Evolutionary conservation across 2,797 vertebrate species (phyloP).

Genomic region (Coilia nasus): DNA sequence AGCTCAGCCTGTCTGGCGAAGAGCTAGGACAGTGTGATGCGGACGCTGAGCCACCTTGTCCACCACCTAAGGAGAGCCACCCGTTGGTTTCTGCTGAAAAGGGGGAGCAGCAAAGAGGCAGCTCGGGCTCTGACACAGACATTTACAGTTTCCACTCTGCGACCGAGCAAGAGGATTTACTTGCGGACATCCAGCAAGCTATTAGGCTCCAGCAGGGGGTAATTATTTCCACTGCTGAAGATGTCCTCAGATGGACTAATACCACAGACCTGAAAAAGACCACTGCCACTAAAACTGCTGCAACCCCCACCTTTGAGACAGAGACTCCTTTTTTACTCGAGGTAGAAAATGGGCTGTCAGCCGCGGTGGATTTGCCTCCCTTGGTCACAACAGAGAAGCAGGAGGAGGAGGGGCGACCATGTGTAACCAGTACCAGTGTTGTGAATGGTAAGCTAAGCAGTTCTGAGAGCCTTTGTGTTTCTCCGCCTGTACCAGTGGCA

Average conservation of each 20-base stretch:
- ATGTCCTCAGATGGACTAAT: constrained; percentile 57
- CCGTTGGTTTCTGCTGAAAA: constrained; percentile 63
- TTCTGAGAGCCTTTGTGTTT: constrained; percentile 66
- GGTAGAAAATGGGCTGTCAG: constrained; percentile 64
- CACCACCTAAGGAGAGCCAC: constrained; percentile 50
- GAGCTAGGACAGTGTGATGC: constrained; percentile 83
- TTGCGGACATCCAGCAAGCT: constrained; percentile 95
- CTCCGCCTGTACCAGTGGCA: constrained; percentile 35
- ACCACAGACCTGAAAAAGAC: constrained; percentile 69
- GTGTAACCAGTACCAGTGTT: background rate
- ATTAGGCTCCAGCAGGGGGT: constrained; percentile 86
- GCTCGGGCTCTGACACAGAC: constrained; percentile 95
- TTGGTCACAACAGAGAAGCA: constrained; percentile 28
- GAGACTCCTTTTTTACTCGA: constrained; percentile 70
- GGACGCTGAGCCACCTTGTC: constrained; percentile 73
- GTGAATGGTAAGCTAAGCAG: constrained; percentile 26
- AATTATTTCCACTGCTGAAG: constrained; percentile 59
- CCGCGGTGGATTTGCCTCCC: constrained; percentile 42
- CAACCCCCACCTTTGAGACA: constrained; percentile 66
- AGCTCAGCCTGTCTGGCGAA: constrained; percentile 86
- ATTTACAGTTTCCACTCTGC: constrained; percentile 98
- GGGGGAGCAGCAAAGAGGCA: constrained; percentile 85
- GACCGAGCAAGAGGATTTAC: constrained; percentile 92
- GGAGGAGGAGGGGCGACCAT: constrained; percentile 37
- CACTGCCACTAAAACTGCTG: constrained; percentile 63